Percentiles rank a stretch among this genome's conserved stretches.
These are phyloP conservation scores for Diloba caeruleocephala DNA, from an alignment of 2,888 invertebrate species.

Conservation along the genomic window DNA sequence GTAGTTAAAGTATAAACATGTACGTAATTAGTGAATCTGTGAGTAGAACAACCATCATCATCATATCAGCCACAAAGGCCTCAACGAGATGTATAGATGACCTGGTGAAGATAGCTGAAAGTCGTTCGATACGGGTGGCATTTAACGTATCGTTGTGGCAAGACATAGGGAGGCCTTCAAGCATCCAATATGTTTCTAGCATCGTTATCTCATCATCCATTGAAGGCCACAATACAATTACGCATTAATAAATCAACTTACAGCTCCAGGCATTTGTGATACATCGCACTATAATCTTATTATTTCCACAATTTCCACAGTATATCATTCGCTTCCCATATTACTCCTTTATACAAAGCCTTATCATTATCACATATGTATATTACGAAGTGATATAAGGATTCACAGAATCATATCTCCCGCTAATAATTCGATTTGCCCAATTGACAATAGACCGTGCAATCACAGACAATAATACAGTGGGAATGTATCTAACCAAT, in stretches of 20 bases:
- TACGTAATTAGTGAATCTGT: too few relatives aligned
- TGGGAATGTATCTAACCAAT: conserved; percentile 50
- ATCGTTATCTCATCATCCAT: conserved; percentile 14
- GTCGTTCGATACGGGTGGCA: too few relatives aligned
- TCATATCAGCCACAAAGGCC: too few relatives aligned
- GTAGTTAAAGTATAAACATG: too few relatives aligned
- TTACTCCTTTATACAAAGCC: conserved; percentile 3
- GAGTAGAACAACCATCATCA: too few relatives aligned
- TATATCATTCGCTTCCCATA: conserved; percentile 18
- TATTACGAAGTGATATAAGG: conserved; percentile 9
- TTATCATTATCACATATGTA: too few relatives aligned
- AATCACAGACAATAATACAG: conserved; percentile 34
- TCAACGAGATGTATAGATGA: too few relatives aligned
- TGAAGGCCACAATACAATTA: conserved; percentile 31
- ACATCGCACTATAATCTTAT: conserved; percentile 29
- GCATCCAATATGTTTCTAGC: background rate
- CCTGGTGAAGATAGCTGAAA: too few relatives aligned
- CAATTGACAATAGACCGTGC: conserved; percentile 40
- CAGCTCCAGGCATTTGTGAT: conserved; percentile 16
- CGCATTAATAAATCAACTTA: conserved; percentile 27
- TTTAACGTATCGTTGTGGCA: too few relatives aligned
- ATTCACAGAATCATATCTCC: conserved; percentile 31
- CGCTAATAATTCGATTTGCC: conserved; percentile 50
- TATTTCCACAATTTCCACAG: conserved; percentile 22
- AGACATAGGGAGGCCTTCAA: background rate